These are phyloP conservation scores for Stegodyphus mimosarum DNA, from an alignment of 1,140 invertebrate species.

Conservation along the genomic window DNA sequence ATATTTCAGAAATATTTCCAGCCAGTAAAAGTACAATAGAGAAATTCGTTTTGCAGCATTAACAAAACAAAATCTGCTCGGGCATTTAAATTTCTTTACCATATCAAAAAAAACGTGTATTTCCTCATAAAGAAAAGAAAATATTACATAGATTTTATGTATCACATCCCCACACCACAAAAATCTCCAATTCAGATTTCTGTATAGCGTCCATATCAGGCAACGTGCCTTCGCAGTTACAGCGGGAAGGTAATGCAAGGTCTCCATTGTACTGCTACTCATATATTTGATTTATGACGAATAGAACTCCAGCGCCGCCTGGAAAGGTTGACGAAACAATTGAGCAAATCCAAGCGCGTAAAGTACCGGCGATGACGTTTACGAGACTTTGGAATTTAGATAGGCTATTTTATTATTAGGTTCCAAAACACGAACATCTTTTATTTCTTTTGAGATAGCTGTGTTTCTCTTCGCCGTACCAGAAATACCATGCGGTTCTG, in stretches of 20 bases:
- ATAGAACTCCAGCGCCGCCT: neutral
- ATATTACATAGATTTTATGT: constrained; percentile 37
- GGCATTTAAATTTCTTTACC: neutral
- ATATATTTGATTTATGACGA: constrained; percentile 32
- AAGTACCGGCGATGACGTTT: constrained; percentile 43
- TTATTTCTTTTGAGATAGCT: neutral
- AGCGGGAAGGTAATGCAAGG: neutral
- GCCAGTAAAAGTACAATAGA: neutral
- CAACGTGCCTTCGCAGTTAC: constrained; percentile 27
- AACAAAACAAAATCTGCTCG: neutral
- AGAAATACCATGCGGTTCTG: too few species aligned
- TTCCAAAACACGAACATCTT: constrained; percentile 30
- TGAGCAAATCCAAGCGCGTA: constrained; percentile 37
- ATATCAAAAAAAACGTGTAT: constrained; percentile 3
- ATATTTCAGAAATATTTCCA: neutral
- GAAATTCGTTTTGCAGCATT: neutral
- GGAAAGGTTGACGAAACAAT: constrained; percentile 14
- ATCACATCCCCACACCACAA: constrained; percentile 29
- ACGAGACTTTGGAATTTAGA: constrained; percentile 40
- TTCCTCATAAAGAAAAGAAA: constrained; percentile 17
- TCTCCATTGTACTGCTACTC: constrained; percentile 33
- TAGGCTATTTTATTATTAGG: constrained; percentile 44
- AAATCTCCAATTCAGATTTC: constrained; percentile 48
- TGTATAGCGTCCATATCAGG: neutral
- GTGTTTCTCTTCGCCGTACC: too few species aligned